These are phyloP conservation scores for Drosophila bunnanda DNA, from an alignment of 2,888 invertebrate species.

Conservation along the genomic window DNA sequence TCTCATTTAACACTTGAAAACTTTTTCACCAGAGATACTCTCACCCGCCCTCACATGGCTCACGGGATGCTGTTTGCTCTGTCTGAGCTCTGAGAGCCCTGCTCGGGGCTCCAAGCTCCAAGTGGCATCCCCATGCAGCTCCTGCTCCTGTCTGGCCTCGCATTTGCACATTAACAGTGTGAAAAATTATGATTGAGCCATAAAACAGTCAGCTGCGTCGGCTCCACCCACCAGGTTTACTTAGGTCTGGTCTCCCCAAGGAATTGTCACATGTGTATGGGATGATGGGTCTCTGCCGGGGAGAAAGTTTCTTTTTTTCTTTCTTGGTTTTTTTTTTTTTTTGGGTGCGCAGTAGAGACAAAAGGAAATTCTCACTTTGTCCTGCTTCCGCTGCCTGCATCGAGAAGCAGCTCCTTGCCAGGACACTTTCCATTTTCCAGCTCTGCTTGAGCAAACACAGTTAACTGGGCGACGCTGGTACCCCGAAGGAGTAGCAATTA, in stretches of 20 bases:
- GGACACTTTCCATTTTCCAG: conserved; percentile 53
- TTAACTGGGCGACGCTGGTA: conserved; percentile 26
- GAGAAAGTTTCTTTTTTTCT: conserved; percentile 4
- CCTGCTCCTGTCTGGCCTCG: conserved; percentile 36
- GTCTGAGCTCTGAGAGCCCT: conserved; percentile 21
- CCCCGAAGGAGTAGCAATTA: conserved; percentile 48
- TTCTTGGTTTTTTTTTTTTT: conserved; percentile 2
- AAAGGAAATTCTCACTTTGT: conserved; percentile 76
- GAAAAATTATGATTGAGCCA: conserved; percentile 81
- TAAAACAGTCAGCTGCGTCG: conserved; percentile 77
- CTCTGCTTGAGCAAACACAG: conserved; percentile 48
- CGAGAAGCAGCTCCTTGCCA: conserved; percentile 15
- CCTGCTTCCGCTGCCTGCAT: conserved; percentile 59
- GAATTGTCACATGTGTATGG: conserved; percentile 30
- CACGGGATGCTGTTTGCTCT: conserved; percentile 27
- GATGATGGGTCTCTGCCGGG: conserved; percentile 8
- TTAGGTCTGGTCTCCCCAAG: conserved; percentile 29
- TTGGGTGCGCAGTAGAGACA: conserved; percentile 29
- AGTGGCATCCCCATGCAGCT: conserved; percentile 27
- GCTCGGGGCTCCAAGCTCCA: conserved; percentile 6
- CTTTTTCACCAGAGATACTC: conserved; percentile 50
- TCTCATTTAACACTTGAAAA: conserved; percentile 80
- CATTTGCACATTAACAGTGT: conserved; percentile 81
- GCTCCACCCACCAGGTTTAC: conserved; percentile 41
- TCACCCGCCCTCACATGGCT: conserved; percentile 22